These are phyloP conservation scores for Neomonachus schauinslandi DNA, from an alignment of 2,113 vertebrate genomes.

Conservation along the genomic window DNA sequence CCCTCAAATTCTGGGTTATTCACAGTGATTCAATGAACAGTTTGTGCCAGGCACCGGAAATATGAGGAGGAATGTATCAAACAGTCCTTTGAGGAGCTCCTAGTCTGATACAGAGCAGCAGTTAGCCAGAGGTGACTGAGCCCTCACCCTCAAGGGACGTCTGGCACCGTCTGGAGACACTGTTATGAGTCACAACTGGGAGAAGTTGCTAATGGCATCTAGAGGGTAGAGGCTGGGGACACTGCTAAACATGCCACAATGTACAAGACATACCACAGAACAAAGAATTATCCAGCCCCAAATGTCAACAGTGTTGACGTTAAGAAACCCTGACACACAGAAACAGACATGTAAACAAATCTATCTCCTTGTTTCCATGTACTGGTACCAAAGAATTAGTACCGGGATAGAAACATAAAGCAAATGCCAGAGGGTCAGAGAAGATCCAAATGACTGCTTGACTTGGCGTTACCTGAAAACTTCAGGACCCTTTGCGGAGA, in stretches of 20 bases:
- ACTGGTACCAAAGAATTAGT: background rate
- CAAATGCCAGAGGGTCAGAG: background rate
- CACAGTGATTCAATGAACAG: background rate
- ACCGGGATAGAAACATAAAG: background rate
- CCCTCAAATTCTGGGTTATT: background rate
- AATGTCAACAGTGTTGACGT: accelerated
- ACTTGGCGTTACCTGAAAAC: background rate
- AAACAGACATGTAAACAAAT: background rate
- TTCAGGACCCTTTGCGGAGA: background rate
- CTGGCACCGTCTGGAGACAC: background rate
- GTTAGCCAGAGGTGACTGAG: too few relatives aligned
- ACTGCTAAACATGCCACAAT: background rate
- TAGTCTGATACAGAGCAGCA: background rate
- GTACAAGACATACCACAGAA: background rate
- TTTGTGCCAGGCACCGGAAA: background rate
- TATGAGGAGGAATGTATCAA: accelerated
- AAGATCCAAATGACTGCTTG: background rate
- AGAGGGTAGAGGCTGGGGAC: background rate
- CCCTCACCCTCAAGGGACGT: background rate
- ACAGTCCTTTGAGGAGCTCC: background rate
- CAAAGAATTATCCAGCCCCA: background rate
- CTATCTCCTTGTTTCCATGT: accelerated
- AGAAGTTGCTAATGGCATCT: background rate
- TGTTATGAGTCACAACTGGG: background rate
- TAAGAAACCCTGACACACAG: background rate